phyloP scores from a whole-genome alignment of 2,113 vertebrate genomes.

The Platycercus adscitus region DNA sequence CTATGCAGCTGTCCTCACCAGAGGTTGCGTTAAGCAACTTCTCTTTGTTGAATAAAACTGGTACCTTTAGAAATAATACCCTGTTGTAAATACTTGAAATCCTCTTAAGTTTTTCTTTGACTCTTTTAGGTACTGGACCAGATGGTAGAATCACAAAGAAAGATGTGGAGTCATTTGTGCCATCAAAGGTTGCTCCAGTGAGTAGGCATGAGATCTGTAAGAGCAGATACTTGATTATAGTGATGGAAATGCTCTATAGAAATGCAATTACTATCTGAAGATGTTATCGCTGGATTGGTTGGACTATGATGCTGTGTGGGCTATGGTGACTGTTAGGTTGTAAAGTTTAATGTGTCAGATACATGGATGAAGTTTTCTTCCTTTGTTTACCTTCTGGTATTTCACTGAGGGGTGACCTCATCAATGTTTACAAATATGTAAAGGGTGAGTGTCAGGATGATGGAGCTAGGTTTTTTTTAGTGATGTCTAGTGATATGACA shows the following conservation, averaged over 20 bases:
- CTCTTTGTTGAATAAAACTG: not conserved
- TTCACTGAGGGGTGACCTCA: not conserved
- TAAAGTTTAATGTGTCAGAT: not conserved
- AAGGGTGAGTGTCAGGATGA: no score
- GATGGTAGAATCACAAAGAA: slow-evolving; percentile 95
- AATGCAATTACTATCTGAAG: not conserved
- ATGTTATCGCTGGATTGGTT: not conserved
- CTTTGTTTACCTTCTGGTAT: not conserved
- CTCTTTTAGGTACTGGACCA: slow-evolving; percentile 86
- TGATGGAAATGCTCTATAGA: not conserved
- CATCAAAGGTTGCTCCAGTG: slow-evolving; percentile 86
- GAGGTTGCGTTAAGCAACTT: not conserved
- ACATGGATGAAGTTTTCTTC: not conserved
- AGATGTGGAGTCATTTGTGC: slow-evolving; percentile 93
- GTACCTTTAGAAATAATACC: not conserved
- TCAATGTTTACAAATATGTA: no score
- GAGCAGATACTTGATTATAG: not conserved
- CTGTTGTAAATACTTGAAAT: not conserved
- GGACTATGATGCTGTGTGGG: not conserved
- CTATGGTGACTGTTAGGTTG: not conserved
- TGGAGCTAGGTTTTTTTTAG: no score
- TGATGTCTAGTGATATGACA: no score
- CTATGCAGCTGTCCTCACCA: not conserved
- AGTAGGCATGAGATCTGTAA: slow-evolving; percentile 59
- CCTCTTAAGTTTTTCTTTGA: not conserved